Percentiles rank a stretch among this genome's conserved stretches.
phyloP scores from a whole-genome alignment of 2,888 invertebrate genomes.

The Chalcis sispes region DNA sequence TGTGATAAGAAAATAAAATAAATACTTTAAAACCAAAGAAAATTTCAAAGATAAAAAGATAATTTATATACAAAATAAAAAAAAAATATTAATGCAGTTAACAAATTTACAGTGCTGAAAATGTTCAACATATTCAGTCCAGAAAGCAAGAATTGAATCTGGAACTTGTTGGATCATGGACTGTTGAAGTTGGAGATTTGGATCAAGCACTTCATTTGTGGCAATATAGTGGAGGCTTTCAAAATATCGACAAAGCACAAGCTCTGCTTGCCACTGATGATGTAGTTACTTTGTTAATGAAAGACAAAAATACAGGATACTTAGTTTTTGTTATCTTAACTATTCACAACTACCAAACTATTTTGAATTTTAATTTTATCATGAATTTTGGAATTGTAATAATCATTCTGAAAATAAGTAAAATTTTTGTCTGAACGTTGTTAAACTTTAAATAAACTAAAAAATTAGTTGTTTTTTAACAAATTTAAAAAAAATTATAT shows the following conservation, averaged over 20 bases:
- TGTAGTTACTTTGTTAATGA: conserved; percentile 74
- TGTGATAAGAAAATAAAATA: conserved; percentile 40
- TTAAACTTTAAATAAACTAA: neutral
- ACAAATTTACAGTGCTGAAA: conserved; percentile 81
- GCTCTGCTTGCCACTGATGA: conserved; percentile 82
- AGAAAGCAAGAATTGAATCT: conserved; percentile 86
- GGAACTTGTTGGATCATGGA: conserved; percentile 96
- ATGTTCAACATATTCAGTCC: conserved; percentile 86
- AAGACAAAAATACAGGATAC: neutral
- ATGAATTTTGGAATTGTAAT: neutral
- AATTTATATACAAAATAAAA: neutral
- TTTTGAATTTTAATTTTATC: neutral
- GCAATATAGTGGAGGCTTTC: conserved; percentile 95
- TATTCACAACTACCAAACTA: neutral
- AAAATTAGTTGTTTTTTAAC: neutral
- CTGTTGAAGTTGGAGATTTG: conserved; percentile 96
- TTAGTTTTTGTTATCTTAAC: neutral
- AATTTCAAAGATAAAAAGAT: neutral
- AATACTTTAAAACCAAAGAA: neutral
- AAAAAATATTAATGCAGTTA: conserved; percentile 14
- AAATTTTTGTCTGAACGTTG: neutral
- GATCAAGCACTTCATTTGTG: conserved; percentile 98
- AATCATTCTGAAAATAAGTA: neutral
- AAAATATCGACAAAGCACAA: conserved; percentile 88
- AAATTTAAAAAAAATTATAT: conserved; percentile 15